A percentile compares a stretch with the other conserved stretches of the same genome.
Evolutionary conservation across 2,113 vertebrate genomes (phyloP).

Genomic region (Atherinomorus stipes): DNA sequence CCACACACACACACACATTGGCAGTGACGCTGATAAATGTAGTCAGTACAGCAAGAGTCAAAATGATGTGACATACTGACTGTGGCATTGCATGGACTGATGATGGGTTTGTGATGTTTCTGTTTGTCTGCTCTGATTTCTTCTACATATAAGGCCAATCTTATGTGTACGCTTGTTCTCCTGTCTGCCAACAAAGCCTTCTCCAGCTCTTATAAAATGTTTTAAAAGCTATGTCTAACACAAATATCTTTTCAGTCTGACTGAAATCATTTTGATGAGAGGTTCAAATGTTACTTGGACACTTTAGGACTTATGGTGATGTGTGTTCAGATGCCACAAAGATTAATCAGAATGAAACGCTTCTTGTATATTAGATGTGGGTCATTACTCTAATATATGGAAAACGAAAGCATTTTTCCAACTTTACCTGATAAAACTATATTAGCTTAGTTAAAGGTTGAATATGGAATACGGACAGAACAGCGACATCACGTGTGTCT

Average conservation of each 20-base stretch:
- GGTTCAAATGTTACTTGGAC: not conserved
- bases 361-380: too few relatives aligned
- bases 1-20: too few relatives aligned
- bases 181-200: not conserved
- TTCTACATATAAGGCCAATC: not conserved
- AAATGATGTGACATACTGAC: constrained; percentile 37
- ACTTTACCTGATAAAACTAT: too few relatives aligned
- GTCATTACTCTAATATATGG: too few relatives aligned
- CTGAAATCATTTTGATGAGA: not conserved
- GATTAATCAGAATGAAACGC: too few relatives aligned
- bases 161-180: not conserved
- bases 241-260: not conserved
- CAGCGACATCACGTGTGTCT: too few relatives aligned
- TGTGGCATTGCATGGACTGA: constrained; percentile 21
- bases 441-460: too few relatives aligned
- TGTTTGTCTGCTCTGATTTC: constrained; percentile 7
- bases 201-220: not conserved
- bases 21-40: constrained; percentile 48
- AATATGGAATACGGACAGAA: too few relatives aligned
- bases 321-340: not conserved
- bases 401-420: too few relatives aligned
- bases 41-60: constrained; percentile 39
- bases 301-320: too few relatives aligned
- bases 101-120: constrained; percentile 23
- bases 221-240: too few relatives aligned